Base-by-base conservation (phyloP, 2,113 vertebrate species). In the Recurvirostra avosetta region DNA sequence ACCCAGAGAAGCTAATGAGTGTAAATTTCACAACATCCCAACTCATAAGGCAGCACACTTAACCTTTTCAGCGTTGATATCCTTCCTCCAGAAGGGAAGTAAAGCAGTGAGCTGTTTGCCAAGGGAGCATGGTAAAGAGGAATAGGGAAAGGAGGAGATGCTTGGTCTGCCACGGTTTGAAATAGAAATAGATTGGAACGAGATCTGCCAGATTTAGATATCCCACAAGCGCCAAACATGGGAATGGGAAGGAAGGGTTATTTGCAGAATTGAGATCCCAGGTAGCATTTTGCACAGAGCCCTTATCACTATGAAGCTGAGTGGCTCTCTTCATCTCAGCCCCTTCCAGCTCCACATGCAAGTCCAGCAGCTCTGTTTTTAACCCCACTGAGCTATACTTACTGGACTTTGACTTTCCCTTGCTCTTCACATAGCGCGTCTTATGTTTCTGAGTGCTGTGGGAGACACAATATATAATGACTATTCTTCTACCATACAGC, bases 1-100 rank as follows among this genome's bases (percentile, higher is more conserved):
- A 94, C 95, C 89, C 90, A 81, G 91, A 95, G 74, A 96, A 95
- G 77, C 45, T 94, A 96, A 94, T 92, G 96, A 96, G 61, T 93
- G 80, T 79, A 43, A 68, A 97, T 92, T 96, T 79, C 40, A 91
- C 95, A 86, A 95, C 88, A 93, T 92, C 85, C 88, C 74, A 96
- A 79, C 62, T 92, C 79, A 74, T 94, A 90, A 83, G 85, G 86
- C 73, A 81, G 67, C 81, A n/a, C 66, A 86, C 79, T 73, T 89
- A 93, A 91, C 80, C 80, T 93, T 93, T 95, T 81, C 67, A 71
- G 58, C 0, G 1, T 66, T 82, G 59, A 62, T 73, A 75, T 61
- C 43, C 70, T 95, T 95, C 38, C 72, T 96, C 14, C 47, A 81
- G 80, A 25, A 95, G 70, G 61, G 41, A 94, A 87, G 81, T 49